Evolutionary conservation across 2,797 vertebrate species (phyloP).

Genomic region (Sebastes taczanowskii): DNA sequence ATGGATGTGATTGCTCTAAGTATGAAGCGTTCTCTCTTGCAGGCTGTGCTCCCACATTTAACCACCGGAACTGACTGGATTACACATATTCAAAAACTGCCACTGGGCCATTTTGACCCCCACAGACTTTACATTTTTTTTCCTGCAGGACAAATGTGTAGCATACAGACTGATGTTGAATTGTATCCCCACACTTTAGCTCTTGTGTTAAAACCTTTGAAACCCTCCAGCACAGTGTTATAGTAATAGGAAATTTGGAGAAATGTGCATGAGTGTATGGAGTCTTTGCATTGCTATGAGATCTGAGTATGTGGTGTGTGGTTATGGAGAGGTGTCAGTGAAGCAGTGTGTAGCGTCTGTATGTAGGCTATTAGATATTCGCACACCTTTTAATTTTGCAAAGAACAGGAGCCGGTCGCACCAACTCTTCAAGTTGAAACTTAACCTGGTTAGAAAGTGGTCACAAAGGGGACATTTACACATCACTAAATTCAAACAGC

Average conservation of each 20-base stretch:
- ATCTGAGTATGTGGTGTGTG: neutral
- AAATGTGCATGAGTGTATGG: neutral
- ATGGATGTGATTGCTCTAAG: conserved; percentile 22
- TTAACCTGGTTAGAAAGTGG: neutral
- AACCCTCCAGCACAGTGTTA: neutral
- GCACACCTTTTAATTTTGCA: neutral
- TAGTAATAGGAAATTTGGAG: neutral
- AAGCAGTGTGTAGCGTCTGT: neutral
- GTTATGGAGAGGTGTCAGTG: neutral
- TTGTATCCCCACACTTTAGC: neutral
- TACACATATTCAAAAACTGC: neutral
- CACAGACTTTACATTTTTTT: neutral
- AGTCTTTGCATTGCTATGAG: neutral
- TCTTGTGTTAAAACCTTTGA: neutral
- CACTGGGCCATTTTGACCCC: neutral
- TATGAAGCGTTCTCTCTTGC: conserved; percentile 18
- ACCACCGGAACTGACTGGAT: neutral
- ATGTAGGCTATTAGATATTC: neutral
- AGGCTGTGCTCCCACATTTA: conserved; percentile 1
- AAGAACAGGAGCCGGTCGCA: neutral
- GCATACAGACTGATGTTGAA: neutral
- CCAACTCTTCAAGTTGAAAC: neutral
- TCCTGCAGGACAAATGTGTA: neutral
- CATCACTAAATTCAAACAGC: too few relatives aligned
- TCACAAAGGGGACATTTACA: neutral